Conservation (phyloP, 2,888 invertebrate genomes). For the Bellardia pandia region DNA sequence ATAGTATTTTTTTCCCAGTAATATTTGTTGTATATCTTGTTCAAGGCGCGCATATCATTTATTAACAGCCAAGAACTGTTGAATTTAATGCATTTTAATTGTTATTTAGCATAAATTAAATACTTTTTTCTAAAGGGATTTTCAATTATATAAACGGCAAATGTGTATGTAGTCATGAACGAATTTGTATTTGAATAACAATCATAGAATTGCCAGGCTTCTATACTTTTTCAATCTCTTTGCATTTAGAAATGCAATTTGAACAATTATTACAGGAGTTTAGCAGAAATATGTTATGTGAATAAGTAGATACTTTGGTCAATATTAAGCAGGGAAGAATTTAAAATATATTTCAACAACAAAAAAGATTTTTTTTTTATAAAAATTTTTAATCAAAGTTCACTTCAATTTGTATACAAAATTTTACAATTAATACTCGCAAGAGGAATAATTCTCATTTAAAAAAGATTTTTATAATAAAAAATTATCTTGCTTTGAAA, state of each 20-base stretch:
- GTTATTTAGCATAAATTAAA: slow-evolving; percentile 73
- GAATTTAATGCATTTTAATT: slow-evolving; percentile 72
- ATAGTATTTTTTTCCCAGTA: slow-evolving; percentile 12
- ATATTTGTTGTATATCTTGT: slow-evolving; percentile 38
- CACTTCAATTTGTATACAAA: too few relatives aligned
- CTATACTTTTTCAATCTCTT: not conserved
- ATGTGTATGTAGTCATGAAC: slow-evolving; percentile 8
- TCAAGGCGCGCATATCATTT: slow-evolving; percentile 65
- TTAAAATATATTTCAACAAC: too few relatives aligned
- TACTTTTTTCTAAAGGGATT: slow-evolving; percentile 33
- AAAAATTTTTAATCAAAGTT: too few relatives aligned
- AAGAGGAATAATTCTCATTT: too few relatives aligned
- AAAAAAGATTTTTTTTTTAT: too few relatives aligned
- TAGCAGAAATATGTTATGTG: not conserved
- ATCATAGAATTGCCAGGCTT: not conserved
- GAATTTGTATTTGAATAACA: slow-evolving; percentile 17
- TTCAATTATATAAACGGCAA: slow-evolving; percentile 36
- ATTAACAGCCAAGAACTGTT: slow-evolving; percentile 69
- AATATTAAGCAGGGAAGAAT: too few relatives aligned
- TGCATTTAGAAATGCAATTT: slow-evolving; percentile 25
- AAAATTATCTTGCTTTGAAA: too few relatives aligned
- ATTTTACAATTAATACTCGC: too few relatives aligned
- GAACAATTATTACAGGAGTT: slow-evolving; percentile 1
- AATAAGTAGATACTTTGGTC: too few relatives aligned
- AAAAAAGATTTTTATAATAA: too few relatives aligned